Evolutionary conservation across 2,888 invertebrate genomes (phyloP), one percentile per base, ranked within the genome.

Genomic region (Enchytraeus crypticus): DNA sequence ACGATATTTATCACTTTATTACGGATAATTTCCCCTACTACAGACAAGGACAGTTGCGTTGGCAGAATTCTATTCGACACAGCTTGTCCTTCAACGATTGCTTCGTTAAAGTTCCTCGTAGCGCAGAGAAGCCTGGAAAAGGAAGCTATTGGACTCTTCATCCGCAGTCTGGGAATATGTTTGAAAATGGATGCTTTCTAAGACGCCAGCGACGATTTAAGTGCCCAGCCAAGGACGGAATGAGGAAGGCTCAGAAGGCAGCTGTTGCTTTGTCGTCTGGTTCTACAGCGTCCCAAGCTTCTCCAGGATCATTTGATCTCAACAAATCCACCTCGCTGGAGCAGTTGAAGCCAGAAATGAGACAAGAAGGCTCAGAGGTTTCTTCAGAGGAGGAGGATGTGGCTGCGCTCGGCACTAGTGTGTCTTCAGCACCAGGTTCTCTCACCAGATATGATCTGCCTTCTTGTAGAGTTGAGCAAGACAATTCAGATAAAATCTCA

Each of bases 1-100:
- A 90, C 63, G 97, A 97, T 82, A 97, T 98, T 77, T 98, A 98
- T 81, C 93, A 96, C 82, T 98, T 96, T 82, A 98, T 98, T 78
- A 97, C 97, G 96, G 93, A 97, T 78, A 83, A 92, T 74, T 98
- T 97, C 79, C 97, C 97, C 57, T 98, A 93, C 83, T 98, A 98
- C 82, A 83, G 96, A 65, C 93, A 96, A 82, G 97, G 98, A 79
- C 95, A 96, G 79, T 96, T 97, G 79, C 87, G 97, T 72, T 98
- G 97, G 97, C 98, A 98, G 81, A 98, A 98, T 80, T 96, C 96
- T 1, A 98, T 98, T 70, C 84, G 97, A 62, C 98, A 98, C 78
- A 95, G 93, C 70, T 82, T 98, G 56, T 92, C 92, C 65, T 98
- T 98, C 83, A 98, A 98, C 83, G 97, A 98, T 79, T 98, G 98